Base-by-base conservation (phyloP, 2,888 invertebrate species). In the Xanthia icteritia region DNA sequence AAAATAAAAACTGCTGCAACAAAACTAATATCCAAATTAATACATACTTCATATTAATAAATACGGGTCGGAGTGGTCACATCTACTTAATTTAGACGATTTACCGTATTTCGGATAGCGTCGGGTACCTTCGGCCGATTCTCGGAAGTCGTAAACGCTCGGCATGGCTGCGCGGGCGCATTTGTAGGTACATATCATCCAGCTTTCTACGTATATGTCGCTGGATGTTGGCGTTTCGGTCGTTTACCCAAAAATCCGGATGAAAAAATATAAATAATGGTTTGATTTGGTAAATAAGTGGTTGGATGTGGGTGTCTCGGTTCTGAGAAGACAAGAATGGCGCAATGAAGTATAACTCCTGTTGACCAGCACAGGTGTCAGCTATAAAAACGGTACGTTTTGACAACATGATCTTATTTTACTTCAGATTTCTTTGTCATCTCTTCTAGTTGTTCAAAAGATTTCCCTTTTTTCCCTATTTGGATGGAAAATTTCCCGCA, bases 1-100 rank as follows among this genome's bases (percentile, higher is more conserved):
- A 88, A 86, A 81, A 82, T 80, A 86, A 85, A 87, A 75, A 89
- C 77, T 76, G 83, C 66, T 23, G 20, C 61, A 69, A 83, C 68
- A 76, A 80, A 83, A 81, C 60, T 72, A 83, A 78, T 81, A 84
- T 67, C 64, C 85, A 81, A 88, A 88, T 88, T 86, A 90, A 89
- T 89, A 89, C 84, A 86, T 87, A 89, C 88, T 85, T 91, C 88
- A 87, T 89, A 87, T 84, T 87, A 90, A 89, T 88, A 88, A 90
- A 87, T 88, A 83, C 85, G 83, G 81, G 78, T 67, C 76, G 72
- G 69, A 92, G 91, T 90, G 92, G 91, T 89, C 91, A 89, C 89
- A 91, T 92, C 92, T 92, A 92, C 93, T 94, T 94, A 94, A 94
- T 94, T 94, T 93, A 93, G 93, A 92, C 90, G 90, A 92, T 94